Evolutionary conservation across 2,113 vertebrate genomes (phyloP).

Genomic region (Mormyrus lacerda): DNA sequence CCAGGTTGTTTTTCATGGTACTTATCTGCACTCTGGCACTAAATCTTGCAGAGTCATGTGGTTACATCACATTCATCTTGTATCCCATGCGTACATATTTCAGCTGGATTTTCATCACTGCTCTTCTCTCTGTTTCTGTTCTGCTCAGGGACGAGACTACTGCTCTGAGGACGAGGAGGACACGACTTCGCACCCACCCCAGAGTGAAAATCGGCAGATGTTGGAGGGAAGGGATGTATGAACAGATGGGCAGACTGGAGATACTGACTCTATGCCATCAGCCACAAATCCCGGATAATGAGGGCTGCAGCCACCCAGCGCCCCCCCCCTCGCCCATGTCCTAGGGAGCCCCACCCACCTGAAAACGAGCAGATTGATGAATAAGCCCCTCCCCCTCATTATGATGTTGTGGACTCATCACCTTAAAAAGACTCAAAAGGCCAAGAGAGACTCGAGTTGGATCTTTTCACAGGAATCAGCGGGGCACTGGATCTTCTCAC

Average conservation of each 20-base stretch:
- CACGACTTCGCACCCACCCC: not conserved
- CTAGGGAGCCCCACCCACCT: not conserved
- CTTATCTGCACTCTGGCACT: not conserved
- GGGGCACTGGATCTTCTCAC: not conserved
- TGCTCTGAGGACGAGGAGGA: slow-evolving; percentile 90
- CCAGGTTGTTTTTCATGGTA: not conserved
- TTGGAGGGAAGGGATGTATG: not conserved
- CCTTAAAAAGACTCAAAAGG: not conserved
- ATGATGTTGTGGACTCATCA: not conserved
- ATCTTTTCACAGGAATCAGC: no score
- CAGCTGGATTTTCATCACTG: not conserved
- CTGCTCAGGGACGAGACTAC: slow-evolving; percentile 82
- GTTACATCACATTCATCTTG: not conserved
- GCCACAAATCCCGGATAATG: slow-evolving; percentile 29
- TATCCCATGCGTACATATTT: not conserved
- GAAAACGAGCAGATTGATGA: not conserved
- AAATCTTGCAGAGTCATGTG: not conserved
- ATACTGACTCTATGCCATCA: slow-evolving; percentile 28
- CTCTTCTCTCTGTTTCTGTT: not conserved
- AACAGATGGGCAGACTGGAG: slow-evolving; percentile 27
- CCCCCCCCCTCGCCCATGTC: not conserved
- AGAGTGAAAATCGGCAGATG: not conserved
- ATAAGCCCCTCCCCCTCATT: not conserved
- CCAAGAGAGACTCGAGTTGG: not conserved
- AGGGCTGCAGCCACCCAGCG: slow-evolving; percentile 12